phyloP scores from a whole-genome alignment of 2,888 invertebrate genomes.

The Maniola hyperantus region DNA sequence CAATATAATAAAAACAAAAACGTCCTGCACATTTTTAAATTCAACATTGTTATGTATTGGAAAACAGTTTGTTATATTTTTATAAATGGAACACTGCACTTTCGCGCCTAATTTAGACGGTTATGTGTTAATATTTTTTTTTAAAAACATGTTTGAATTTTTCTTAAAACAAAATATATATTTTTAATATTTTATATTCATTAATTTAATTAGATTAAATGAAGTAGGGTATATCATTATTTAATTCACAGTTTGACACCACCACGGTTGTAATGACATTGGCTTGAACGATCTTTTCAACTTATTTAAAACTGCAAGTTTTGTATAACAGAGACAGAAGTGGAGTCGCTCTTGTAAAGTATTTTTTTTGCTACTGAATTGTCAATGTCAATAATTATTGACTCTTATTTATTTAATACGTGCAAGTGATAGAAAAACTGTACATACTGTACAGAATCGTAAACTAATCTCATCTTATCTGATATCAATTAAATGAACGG shows the following conservation, averaged over 20 bases:
- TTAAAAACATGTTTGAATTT: too few relatives aligned
- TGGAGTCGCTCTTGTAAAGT: conserved; percentile 52
- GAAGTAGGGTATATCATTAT: conserved; percentile 22
- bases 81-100: background rate
- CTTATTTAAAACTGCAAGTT: conserved; percentile 69
- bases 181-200: background rate
- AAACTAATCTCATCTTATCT: too few relatives aligned
- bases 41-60: conserved; percentile 30
- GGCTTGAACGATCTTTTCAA: conserved; percentile 56
- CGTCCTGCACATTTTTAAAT: conserved; percentile 23
- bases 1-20: conserved; percentile 32
- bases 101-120: background rate
- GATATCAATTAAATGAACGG: too few relatives aligned
- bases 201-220: background rate
- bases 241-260: conserved; percentile 45
- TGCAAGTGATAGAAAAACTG: too few relatives aligned
- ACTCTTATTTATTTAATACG: too few relatives aligned
- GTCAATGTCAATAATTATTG: too few relatives aligned
- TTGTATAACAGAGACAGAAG: conserved; percentile 51
- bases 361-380: background rate
- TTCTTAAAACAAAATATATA: too few relatives aligned
- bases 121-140: too few relatives aligned
- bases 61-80: background rate
- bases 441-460: too few relatives aligned
- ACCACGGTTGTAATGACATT: conserved; percentile 54